A percentile compares a stretch with the other conserved stretches of the same genome.
phyloP scores from a whole-genome alignment of 2,797 vertebrate species.

The Phrynocephalus guinanensis region DNA sequence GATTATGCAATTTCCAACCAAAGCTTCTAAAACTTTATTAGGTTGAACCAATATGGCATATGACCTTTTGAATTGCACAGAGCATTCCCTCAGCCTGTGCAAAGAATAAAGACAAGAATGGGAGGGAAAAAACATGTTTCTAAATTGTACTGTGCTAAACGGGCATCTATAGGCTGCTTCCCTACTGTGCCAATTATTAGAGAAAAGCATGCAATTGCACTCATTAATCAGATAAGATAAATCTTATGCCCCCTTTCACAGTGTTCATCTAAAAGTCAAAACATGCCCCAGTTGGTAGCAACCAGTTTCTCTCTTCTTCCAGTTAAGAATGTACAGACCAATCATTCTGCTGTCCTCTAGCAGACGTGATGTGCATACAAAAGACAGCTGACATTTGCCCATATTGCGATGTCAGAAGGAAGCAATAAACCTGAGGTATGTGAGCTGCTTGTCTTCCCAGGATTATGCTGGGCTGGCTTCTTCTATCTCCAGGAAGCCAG shows the following conservation, averaged over 20 bases:
- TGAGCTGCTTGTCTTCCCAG: constrained; percentile 22
- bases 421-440: constrained; percentile 54
- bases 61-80: background rate
- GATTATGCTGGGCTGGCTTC: constrained; percentile 12
- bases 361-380: constrained; percentile 50
- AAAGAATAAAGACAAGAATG: background rate
- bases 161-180: background rate
- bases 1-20: background rate
- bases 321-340: constrained; percentile 46
- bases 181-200: background rate
- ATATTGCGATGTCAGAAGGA: background rate
- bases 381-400: constrained; percentile 49
- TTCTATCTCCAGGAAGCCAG: constrained; percentile 5
- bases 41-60: background rate
- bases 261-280: constrained; percentile 28
- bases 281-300: background rate
- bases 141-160: background rate
- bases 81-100: too few species aligned
- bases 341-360: constrained; percentile 20
- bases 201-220: background rate
- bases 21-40: background rate
- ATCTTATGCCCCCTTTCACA: constrained; percentile 3
- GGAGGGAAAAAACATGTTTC: background rate
- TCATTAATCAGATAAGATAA: background rate
- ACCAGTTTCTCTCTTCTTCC: constrained; percentile 34